Percentiles rank a stretch among this genome's conserved stretches.
phyloP scores from a whole-genome alignment of 2,888 invertebrate genomes.

The Epinotia bilunana region DNA sequence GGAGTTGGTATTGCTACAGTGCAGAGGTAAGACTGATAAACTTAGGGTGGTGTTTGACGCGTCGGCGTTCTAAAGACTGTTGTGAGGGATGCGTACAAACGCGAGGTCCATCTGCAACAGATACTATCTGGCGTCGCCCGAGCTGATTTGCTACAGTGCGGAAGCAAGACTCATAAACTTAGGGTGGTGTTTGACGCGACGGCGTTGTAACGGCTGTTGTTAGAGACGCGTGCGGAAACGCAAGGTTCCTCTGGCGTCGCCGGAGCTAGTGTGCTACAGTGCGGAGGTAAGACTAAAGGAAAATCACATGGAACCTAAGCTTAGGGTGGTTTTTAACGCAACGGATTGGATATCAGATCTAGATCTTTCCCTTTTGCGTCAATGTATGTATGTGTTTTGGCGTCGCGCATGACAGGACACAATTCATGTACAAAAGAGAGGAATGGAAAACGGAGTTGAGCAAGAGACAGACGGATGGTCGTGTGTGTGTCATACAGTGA shows the following conservation, averaged over 20 bases:
- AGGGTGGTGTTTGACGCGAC: neutral
- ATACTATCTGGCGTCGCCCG: slow-evolving; percentile 97
- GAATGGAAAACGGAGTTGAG: too few relatives aligned
- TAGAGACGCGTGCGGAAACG: slow-evolving; percentile 98
- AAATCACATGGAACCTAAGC: too few relatives aligned
- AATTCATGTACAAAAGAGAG: too few relatives aligned
- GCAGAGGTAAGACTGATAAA: slow-evolving; percentile 86
- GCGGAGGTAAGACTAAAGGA: slow-evolving; percentile 86
- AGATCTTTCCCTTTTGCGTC: too few relatives aligned
- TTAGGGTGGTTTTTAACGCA: too few relatives aligned
- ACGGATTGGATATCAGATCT: too few relatives aligned
- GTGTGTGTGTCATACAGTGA: too few relatives aligned
- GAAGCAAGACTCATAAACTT: neutral
- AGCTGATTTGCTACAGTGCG: slow-evolving; percentile 90
- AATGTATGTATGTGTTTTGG: too few relatives aligned
- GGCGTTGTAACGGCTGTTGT: slow-evolving; percentile 91
- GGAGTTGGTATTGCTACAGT: slow-evolving; percentile 91
- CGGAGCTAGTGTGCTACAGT: slow-evolving; percentile 92
- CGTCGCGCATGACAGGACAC: too few relatives aligned
- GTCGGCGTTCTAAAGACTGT: slow-evolving; percentile 92
- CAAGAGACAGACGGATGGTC: too few relatives aligned
- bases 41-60: neutral
- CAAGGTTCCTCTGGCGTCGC: slow-evolving; percentile 96
- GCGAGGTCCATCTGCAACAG: slow-evolving; percentile 99
- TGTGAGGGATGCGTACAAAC: slow-evolving; percentile 97